A percentile compares a stretch with the other conserved stretches of the same genome.
Conservation (phyloP, 2,797 vertebrate genomes). For the Chaetophractus vellerosus region DNA sequence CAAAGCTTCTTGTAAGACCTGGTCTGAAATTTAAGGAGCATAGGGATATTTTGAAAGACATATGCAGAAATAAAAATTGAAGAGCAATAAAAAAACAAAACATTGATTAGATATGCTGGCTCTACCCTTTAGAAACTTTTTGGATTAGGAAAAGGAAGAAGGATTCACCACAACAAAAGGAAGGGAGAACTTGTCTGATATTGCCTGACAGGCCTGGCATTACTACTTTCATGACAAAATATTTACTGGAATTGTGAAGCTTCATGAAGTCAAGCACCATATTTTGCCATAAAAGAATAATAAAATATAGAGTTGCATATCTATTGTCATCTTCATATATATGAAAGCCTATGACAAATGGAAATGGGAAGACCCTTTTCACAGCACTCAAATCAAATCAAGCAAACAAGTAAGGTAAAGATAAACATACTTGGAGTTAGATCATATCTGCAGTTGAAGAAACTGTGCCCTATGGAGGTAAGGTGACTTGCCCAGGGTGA, state of each 20-base stretch:
- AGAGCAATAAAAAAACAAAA: constrained; percentile 53
- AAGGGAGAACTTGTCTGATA: not conserved
- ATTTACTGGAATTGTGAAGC: not conserved
- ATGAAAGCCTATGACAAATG: not conserved
- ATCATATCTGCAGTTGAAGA: not conserved
- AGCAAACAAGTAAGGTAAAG: not conserved
- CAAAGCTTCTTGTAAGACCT: constrained; percentile 28
- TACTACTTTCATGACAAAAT: constrained; percentile 25
- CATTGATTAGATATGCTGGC: not conserved
- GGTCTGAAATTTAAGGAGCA: constrained; percentile 29
- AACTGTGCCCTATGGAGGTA: not conserved
- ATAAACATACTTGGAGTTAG: not conserved
- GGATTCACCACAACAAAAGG: not conserved
- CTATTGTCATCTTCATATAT: not conserved
- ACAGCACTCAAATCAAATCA: not conserved
- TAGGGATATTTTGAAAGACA: not conserved
- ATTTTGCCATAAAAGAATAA: constrained; percentile 45
- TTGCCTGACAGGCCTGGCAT: not conserved
- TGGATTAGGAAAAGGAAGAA: not conserved
- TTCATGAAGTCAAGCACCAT: not conserved
- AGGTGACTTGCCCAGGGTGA: not conserved
- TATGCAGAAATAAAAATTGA: constrained; percentile 39
- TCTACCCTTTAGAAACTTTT: not conserved
- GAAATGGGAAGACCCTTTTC: not conserved
- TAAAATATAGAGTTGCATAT: not conserved